Base-by-base conservation (phyloP, 2,888 invertebrate genomes). In the Thecophora atra region DNA sequence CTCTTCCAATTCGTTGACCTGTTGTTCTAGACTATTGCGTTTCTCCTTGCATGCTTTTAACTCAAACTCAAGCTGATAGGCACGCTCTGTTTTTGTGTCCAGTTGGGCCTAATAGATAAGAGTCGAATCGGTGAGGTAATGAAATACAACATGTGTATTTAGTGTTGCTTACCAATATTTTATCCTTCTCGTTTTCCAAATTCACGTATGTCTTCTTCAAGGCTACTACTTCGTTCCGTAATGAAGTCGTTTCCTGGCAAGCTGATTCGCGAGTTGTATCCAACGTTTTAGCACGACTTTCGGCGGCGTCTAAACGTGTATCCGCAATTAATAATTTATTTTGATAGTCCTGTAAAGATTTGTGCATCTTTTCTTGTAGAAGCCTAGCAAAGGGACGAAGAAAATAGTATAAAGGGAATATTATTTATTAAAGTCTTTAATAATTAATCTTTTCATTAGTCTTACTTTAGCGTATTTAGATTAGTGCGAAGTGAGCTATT, bases 311-410 rank as follows among this genome's bases (percentile, higher is more conserved):
- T 13, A 92, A 83, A 82, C 93, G 91, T 30, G 89, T 89, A 82
- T 93, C 92, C 15, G 89, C 85, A 76, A 89, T 88, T 54, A 89
- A 80, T 51, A 93, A 83, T 84, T 93, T 91, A 81, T 89, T 89
- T 83, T 93, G 93, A 71, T 91, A 88, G 77, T 93, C 92, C 70
- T 89, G 88, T 73, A 92, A 88, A 60, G 92, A 90, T 79, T 91
- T 90, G 84, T 94, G 94, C 5, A 93, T 92, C 88, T 94, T 93
- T 79, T 93, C 89, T 80, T 94, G 93, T 65, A 93, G 87, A 76
- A 91, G 89, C 84, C 93, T 94, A 71, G 70, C 62, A n/a, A 58
- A 58, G n/a, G 30, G 24, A 37, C 11, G 11, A 58, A 8, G 8
- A 8, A 28, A 58, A 64, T 11, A 64, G 15, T 44, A 30, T 44